Base-by-base conservation (phyloP, 2,888 invertebrate genomes). In the Pseudoips prasinana region DNA sequence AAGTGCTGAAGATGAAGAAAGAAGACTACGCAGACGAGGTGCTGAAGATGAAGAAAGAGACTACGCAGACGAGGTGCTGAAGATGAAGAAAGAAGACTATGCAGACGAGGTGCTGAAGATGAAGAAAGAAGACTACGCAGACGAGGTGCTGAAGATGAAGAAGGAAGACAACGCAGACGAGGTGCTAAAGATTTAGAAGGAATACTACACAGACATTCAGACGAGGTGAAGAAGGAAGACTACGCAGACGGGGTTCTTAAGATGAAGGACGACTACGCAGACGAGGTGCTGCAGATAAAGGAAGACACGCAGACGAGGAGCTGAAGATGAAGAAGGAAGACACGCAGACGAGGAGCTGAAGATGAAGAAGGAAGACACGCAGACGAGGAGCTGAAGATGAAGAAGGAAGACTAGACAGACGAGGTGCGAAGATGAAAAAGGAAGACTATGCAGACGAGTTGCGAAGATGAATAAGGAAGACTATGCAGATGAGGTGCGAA, bases 11-110 rank as follows among this genome's bases (percentile, higher is more conserved):
- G 3, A 2, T 3, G 24, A 34, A 29, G 19, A 7, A 29, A 7
- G 29, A 29, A 34, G 20, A 22, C 25, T 25, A 22, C 10, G 17
- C 8, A 9, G 25, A 29, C 18, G 18, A 23, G 9, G 26, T 2
- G 0, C 18, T 3, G 19, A 10, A 29, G n/a, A n/a, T 40, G 1
- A 11, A 33, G 32, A 34, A 44, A 25, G 29, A 29, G 27, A 14
- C 14, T 14, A 14, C 9, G 1, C 8, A 27, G 14, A 8, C 7
- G 17, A 20, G 6, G n/a, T 23, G 8, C 1, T n/a, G 25, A 42
- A 34, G 39, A 38, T 22, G 34, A 40, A 38, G 30, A 37, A 24
- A 10, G 35, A 40, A 33, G 26, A 39, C 18, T 5, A 11, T 17
- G 22, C 18, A 8, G 17, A 29, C 29, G 25, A 25, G 17, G 22